A percentile compares a stretch with the other conserved stretches of the same genome.
Evolutionary conservation across 2,113 vertebrate genomes (phyloP).

Genomic region (Pimephales promelas): DNA sequence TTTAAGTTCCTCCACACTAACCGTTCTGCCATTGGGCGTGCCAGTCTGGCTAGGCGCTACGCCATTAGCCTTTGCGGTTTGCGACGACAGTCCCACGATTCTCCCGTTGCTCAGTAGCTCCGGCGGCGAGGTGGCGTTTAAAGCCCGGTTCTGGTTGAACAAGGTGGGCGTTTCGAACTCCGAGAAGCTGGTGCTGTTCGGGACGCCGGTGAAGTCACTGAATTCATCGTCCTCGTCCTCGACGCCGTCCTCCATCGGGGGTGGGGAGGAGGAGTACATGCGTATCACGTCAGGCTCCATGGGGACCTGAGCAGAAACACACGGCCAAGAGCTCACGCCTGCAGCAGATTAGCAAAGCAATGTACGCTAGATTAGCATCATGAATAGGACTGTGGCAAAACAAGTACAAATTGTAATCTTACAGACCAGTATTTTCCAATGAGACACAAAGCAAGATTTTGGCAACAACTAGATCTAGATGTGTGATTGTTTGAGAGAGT

Average conservation of each 20-base stretch:
- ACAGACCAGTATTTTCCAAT: neutral
- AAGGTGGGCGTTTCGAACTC: slow-evolving; percentile 87
- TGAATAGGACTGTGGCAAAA: neutral
- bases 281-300: slow-evolving; percentile 98
- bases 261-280: slow-evolving; percentile 96
- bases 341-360: neutral
- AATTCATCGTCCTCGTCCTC: slow-evolving; percentile 94
- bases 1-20: slow-evolving; percentile 63
- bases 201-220: slow-evolving; percentile 88
- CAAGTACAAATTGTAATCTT: neutral
- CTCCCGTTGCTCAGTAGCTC: slow-evolving; percentile 76
- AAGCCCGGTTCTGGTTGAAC: slow-evolving; percentile 70
- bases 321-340: slow-evolving; percentile 77
- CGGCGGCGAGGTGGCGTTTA: slow-evolving; percentile 73
- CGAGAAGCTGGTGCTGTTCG: slow-evolving; percentile 84
- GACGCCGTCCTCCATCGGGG: slow-evolving; percentile 88
- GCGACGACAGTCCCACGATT: slow-evolving; percentile 74
- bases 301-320: slow-evolving; percentile 62
- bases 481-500: neutral
- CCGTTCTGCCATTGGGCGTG: slow-evolving; percentile 68
- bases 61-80: slow-evolving; percentile 71
- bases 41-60: slow-evolving; percentile 75
- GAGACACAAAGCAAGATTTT: neutral
- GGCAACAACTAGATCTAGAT: neutral
- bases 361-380: neutral